phyloP scores from a whole-genome alignment of 2,797 vertebrate genomes.

The Sebastiscus albofasciatus region DNA sequence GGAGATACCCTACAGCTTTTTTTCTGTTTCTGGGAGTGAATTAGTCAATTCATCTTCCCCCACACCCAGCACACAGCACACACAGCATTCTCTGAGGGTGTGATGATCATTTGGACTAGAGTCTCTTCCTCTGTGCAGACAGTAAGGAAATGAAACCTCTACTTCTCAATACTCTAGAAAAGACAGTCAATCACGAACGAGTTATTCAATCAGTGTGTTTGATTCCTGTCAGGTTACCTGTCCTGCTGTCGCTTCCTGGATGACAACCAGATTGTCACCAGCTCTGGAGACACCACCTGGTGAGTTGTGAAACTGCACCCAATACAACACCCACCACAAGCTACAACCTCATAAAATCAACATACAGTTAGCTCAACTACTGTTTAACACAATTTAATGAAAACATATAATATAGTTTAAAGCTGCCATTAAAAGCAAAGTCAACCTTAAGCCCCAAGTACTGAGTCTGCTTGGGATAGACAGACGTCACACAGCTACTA shows the following conservation, averaged over 20 bases:
- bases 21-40: constrained; percentile 21
- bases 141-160: neutral
- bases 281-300: constrained; percentile 98
- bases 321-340: neutral
- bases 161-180: neutral
- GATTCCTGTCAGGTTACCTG: constrained; percentile 89
- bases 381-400: neutral
- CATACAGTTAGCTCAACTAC: neutral
- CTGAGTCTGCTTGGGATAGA: neutral
- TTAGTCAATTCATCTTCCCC: constrained; percentile 28
- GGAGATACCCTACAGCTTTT: constrained; percentile 29
- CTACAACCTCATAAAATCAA: neutral
- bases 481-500: neutral
- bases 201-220: constrained; percentile 28
- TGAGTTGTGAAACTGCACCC: constrained; percentile 80
- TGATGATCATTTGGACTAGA: neutral
- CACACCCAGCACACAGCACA: neutral
- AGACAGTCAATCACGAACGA: neutral
- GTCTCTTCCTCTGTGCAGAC: neutral
- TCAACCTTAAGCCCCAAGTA: neutral
- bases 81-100: neutral
- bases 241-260: constrained; percentile 99
- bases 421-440: neutral
- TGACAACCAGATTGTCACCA: constrained; percentile 98
- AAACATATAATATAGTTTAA: neutral